A percentile compares a stretch with the other conserved stretches of the same genome.
phyloP scores from a whole-genome alignment of 2,888 invertebrate species.

The Aphrophora alni region DNA sequence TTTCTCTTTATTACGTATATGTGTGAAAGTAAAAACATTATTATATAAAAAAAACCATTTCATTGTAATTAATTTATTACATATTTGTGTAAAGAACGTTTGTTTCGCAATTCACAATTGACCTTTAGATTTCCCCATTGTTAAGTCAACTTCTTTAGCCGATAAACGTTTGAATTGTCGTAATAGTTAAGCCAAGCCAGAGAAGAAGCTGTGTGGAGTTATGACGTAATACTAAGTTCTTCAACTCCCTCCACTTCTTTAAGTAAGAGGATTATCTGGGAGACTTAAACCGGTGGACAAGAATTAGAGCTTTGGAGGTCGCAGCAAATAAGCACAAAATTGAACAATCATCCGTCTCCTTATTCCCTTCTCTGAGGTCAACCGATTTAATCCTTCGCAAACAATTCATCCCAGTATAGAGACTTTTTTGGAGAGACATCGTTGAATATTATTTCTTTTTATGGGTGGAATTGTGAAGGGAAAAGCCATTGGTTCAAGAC shows the following conservation, averaged over 20 bases:
- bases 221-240: not conserved
- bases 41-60: too few relatives aligned
- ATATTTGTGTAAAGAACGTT: too few relatives aligned
- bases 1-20: too few relatives aligned
- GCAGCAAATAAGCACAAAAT: slow-evolving; percentile 2
- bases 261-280: slow-evolving; percentile 3
- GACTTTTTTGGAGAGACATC: too few relatives aligned
- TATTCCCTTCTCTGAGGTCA: not conserved
- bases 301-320: not conserved
- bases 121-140: too few relatives aligned
- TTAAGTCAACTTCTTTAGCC: not conserved
- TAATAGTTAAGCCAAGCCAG: not conserved
- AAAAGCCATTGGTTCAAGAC: too few relatives aligned
- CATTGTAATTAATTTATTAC: too few relatives aligned
- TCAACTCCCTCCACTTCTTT: not conserved
- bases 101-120: too few relatives aligned
- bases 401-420: not conserved
- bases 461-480: too few relatives aligned
- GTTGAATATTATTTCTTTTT: too few relatives aligned
- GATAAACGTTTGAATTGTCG: not conserved
- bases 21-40: too few relatives aligned
- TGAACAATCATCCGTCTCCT: not conserved
- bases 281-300: not conserved
- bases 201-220: not conserved
- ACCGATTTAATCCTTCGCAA: not conserved